Evolutionary conservation across 1,140 invertebrate species (phyloP).

Genomic region (Helicoverpa armigera): DNA sequence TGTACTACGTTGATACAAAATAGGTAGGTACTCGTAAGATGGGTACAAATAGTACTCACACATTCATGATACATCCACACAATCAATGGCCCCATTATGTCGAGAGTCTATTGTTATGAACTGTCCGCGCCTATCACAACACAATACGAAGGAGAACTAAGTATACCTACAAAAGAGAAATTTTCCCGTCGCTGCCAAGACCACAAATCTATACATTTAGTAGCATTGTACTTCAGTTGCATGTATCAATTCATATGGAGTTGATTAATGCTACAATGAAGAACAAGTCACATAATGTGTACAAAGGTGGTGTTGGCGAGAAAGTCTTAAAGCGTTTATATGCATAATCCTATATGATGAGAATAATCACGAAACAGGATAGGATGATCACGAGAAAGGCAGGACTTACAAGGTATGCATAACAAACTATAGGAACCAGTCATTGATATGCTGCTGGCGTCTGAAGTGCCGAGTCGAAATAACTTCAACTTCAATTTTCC

Average conservation of each 20-base stretch:
- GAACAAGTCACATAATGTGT: background rate
- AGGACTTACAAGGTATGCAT: slow-evolving; percentile 58
- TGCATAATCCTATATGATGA: slow-evolving; percentile 14
- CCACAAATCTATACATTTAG: slow-evolving; percentile 45
- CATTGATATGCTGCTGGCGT: slow-evolving; percentile 58
- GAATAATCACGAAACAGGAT: slow-evolving; percentile 51
- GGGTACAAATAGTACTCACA: slow-evolving; percentile 57
- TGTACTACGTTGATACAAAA: slow-evolving; percentile 55
- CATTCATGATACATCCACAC: slow-evolving; percentile 67
- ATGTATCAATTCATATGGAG: slow-evolving; percentile 29
- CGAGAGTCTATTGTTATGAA: slow-evolving; percentile 80
- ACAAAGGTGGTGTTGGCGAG: background rate
- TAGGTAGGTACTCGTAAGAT: slow-evolving; percentile 54
- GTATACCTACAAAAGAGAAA: slow-evolving; percentile 60
- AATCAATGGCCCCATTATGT: slow-evolving; percentile 83
- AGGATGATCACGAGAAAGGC: slow-evolving; percentile 59
- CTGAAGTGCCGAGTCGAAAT: slow-evolving; percentile 47
- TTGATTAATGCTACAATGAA: background rate
- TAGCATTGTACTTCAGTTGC: slow-evolving; percentile 30
- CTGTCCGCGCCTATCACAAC: slow-evolving; percentile 75
- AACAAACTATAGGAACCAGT: slow-evolving; percentile 57
- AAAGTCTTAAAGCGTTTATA: background rate
- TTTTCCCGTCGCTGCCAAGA: slow-evolving; percentile 54
- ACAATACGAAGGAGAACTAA: slow-evolving; percentile 69
- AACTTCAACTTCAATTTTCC: slow-evolving; percentile 55